Percentiles rank a stretch among this genome's conserved stretches.
Conservation (phyloP, 1,140 invertebrate genomes). For the Aphaenogaster rudis region DNA sequence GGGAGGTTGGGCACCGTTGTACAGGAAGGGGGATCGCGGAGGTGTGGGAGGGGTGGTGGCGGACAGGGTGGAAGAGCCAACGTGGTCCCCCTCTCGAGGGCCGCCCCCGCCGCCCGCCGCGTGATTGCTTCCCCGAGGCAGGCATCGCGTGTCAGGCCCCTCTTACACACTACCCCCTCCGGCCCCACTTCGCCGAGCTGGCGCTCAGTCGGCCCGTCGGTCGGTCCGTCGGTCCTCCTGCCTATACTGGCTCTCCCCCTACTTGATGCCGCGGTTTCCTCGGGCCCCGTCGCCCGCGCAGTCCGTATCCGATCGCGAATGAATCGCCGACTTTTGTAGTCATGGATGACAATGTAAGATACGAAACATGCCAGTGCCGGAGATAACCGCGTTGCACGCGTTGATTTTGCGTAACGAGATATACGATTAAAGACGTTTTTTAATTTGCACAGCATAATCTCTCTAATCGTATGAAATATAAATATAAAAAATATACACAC, state of each 20-base stretch:
- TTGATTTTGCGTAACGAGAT: neutral
- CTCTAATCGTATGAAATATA: neutral
- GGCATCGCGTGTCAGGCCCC: constrained; percentile 86
- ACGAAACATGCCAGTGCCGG: neutral
- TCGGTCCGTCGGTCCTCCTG: constrained; percentile 65
- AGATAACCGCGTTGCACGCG: neutral
- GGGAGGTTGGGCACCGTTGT: constrained; percentile 49
- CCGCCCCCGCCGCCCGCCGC: constrained; percentile 85
- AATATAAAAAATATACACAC: neutral
- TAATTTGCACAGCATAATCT: neutral
- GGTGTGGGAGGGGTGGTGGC: constrained; percentile 58
- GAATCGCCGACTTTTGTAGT: constrained; percentile 49
- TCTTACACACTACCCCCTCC: constrained; percentile 79
- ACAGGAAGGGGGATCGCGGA: constrained; percentile 50
- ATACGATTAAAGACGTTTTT: neutral
- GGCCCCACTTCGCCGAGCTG: constrained; percentile 55
- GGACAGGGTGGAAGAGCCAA: constrained; percentile 74
- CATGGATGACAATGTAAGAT: constrained; percentile 45
- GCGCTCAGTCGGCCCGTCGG: constrained; percentile 32
- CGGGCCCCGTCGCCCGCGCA: constrained; percentile 68
- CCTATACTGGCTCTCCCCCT: constrained; percentile 56
- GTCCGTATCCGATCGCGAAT: constrained; percentile 59
- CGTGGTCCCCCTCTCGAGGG: constrained; percentile 73
- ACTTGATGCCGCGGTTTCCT: constrained; percentile 66
- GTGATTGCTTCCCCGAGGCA: constrained; percentile 85